phyloP scores from a whole-genome alignment of 2,888 invertebrate species.

The Lasioglossum malachurum region DNA sequence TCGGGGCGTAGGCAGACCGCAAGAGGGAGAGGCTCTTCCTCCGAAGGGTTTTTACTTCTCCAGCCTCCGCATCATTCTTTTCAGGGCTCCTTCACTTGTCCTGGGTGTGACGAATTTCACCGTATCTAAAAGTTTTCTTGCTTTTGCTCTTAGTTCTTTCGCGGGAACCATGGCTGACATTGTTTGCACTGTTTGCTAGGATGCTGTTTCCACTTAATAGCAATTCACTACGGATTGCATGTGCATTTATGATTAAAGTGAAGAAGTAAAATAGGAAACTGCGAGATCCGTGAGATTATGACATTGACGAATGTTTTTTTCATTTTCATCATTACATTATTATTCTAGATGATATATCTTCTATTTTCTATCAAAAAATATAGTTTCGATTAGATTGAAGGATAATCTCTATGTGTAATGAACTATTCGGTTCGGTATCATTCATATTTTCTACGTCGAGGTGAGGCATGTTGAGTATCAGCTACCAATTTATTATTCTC shows the following conservation, averaged over 20 bases:
- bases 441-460: background rate
- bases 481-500: constrained; percentile 4
- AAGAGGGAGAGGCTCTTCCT: constrained; percentile 57
- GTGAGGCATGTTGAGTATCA: background rate
- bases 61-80: constrained; percentile 28
- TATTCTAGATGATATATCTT: background rate
- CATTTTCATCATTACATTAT: no score
- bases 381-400: background rate
- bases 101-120: constrained; percentile 51
- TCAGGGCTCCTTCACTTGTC: constrained; percentile 38
- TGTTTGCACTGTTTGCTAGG: background rate
- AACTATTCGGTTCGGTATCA: background rate
- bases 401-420: background rate
- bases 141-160: constrained; percentile 1
- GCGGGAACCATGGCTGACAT: background rate
- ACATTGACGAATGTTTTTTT: no score
- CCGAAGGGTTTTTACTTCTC: constrained; percentile 22
- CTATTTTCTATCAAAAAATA: background rate
- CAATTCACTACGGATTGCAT: no score
- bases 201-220: background rate
- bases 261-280: no score
- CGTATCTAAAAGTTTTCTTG: constrained; percentile 6
- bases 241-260: no score
- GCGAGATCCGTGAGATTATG: no score
- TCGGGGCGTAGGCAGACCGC: constrained; percentile 70